Percentiles rank a stretch among this genome's conserved stretches.
Evolutionary conservation across 2,797 vertebrate genomes (phyloP).

Genomic region (Gobionotothen gibberifrons): DNA sequence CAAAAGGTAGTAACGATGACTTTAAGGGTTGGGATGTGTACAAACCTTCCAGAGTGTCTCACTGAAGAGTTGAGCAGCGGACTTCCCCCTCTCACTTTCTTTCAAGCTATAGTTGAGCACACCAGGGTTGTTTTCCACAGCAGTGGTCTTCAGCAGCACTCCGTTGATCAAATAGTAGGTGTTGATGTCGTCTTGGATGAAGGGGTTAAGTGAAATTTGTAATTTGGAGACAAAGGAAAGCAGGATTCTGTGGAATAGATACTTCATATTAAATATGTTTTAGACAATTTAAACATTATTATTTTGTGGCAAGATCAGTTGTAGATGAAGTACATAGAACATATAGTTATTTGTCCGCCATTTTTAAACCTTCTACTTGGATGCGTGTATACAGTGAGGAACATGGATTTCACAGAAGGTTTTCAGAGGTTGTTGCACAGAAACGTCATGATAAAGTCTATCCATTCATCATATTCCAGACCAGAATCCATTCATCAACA

Average conservation of each 20-base stretch:
- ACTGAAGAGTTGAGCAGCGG: conserved; percentile 78
- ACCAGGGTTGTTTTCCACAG: conserved; percentile 80
- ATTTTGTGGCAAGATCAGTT: not conserved
- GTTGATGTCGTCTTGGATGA: conserved; percentile 83
- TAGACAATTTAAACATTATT: not conserved
- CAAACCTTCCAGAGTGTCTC: conserved; percentile 84
- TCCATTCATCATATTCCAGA: not conserved
- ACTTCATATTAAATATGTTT: not conserved
- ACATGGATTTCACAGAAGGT: too few relatives aligned
- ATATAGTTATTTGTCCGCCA: not conserved
- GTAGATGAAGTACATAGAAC: not conserved
- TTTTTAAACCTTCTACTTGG: too few relatives aligned
- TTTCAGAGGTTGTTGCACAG: too few relatives aligned
- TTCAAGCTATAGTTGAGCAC: conserved; percentile 82
- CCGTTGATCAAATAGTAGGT: conserved; percentile 86
- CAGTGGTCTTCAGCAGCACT: conserved; percentile 64
- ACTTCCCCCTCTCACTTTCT: conserved; percentile 78
- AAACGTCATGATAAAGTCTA: too few relatives aligned
- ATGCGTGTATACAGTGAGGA: too few relatives aligned
- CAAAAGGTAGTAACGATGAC: not conserved
- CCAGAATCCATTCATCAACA: not conserved
- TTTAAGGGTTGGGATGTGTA: accelerated
- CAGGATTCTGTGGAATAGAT: conserved; percentile 79
- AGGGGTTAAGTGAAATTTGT: conserved; percentile 76
- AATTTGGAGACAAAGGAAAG: conserved; percentile 76